Percentiles rank a stretch among this genome's conserved stretches.
Conservation (phyloP, 1,140 invertebrate species). For the Coptotermes formosanus region DNA sequence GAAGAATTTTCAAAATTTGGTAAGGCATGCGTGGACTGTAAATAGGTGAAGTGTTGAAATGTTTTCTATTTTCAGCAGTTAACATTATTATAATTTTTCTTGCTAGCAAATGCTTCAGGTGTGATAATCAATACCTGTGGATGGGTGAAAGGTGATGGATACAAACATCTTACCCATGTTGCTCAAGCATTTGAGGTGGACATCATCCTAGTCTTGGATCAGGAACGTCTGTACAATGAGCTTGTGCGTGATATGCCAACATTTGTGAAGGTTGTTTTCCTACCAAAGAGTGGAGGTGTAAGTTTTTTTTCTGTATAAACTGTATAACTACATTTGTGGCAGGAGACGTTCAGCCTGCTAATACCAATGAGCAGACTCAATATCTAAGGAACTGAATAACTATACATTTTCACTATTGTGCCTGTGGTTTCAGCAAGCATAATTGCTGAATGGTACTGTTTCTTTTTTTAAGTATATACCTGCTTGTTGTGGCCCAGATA, state of each 20-base stretch:
- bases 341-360: no score
- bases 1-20: no score
- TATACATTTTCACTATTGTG: no score
- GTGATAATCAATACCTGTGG: constrained; percentile 98
- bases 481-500: no score
- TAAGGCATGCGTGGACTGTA: no score
- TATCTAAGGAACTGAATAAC: no score
- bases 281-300: constrained; percentile 96
- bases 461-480: no score
- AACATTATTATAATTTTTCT: constrained; percentile 39
- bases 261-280: constrained; percentile 88
- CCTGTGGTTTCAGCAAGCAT: no score
- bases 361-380: no score
- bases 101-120: constrained; percentile 80
- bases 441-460: no score
- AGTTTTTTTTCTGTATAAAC: constrained; percentile 43
- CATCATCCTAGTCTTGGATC: constrained; percentile 93
- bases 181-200: constrained; percentile 94
- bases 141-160: constrained; percentile 91
- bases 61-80: constrained; percentile 32
- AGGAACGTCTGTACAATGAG: constrained; percentile 94
- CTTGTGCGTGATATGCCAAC: constrained; percentile 88
- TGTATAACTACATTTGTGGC: no score
- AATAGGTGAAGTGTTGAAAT: neutral
- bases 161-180: constrained; percentile 78